Evolutionary conservation across 2,797 vertebrate genomes (phyloP), one percentile per base, ranked within the genome.

Genomic region (Remorina albescens): DNA sequence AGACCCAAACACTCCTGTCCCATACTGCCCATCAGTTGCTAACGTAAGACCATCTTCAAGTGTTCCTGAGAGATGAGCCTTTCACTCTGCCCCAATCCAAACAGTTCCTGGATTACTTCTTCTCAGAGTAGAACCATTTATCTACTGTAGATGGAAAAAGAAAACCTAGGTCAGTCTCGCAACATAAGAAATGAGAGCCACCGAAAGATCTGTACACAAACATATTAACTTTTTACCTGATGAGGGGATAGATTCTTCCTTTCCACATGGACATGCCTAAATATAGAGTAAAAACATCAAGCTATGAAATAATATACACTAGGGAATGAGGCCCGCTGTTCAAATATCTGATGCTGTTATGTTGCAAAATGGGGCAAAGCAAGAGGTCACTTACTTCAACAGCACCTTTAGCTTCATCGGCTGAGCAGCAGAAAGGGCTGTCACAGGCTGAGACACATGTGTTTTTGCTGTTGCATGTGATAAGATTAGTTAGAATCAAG

Each of bases 41-140:
- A 58, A 51, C 50, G 23, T 51, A 54, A 50, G 42, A 54, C 23
- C 1, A 56, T 56, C 68, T 81, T 90, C 73, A 83, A 58, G 60
- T 71, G 55, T 51, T 75, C 26, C 58, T 63, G 53, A 72, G 44
- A 68, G 62, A 88, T 73, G 21, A 76, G 71, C 51, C 25, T 62
- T 74, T 75, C 18, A 44, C 47, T 72, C 49, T 78, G 76, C 61
- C 82, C 76, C 78, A 39, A 61, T 75, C 61, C 64, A 54, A n/a
- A 57, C 50, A 37, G 61, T 59, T 70, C 13, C 51, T 47, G 61
- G 42, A 74, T 91, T 76, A 92, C 83, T 97, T 96, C 72, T 86
- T 96, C 91, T 95, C 91, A 76, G 94, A 95, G 93, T 97, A 97
- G 88, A 95, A 97, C 96, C 96, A 99, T 78, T 95, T 95, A 85